Evolutionary conservation across 1,140 invertebrate species (phyloP), one percentile per base, ranked within the genome.

Genomic region (Zaprionus nigranus): DNA sequence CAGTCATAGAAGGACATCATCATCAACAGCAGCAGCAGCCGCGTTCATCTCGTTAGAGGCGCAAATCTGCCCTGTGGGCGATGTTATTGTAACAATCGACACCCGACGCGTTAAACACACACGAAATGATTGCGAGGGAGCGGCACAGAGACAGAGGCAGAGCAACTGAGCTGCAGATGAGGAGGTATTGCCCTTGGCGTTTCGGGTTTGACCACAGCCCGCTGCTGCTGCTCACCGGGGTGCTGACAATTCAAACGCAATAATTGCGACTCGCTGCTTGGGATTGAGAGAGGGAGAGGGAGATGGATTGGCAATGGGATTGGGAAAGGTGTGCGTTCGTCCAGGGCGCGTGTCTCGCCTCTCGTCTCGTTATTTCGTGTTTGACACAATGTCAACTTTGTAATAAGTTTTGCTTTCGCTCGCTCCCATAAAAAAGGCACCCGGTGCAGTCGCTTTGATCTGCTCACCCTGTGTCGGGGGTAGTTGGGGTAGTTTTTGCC

Each of bases 181-280:
- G 28, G 28, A 59, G 20, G 22, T 34, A 69, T 61, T 43, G 73
- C 84, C 85, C 65, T 56, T 67, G 81, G 85, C 85, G 81, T 63
- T 84, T 81, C 61, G 78, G 75, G 57, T 84, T 81, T 88, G 84
- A 88, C 84, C 84, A 81, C 38, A 67, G 72, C 69, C 81, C 36
- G 5, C 26, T 15, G 22, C 62, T 30, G 28, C 36, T 51, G 56
- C 84, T 70, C 85, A 63, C 74, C 75, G 78, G 84, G 84, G 84
- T 88, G 84, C 90, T 88, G 84, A 88, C 85, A 90, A 90, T 90
- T 90, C 86, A 79, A 90, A 90, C 82, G 79, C 85, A 90, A 90
- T 90, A 90, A 90, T 90, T 90, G 82, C 85, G 84, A 87, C 78
- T 75, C 68, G 81, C 74, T 90, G 78, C 66, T 51, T 74, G 79